Evolutionary conservation across 2,113 vertebrate genomes (phyloP), one percentile per base, ranked within the genome.

Genomic region (Motacilla tschutschensis): DNA sequence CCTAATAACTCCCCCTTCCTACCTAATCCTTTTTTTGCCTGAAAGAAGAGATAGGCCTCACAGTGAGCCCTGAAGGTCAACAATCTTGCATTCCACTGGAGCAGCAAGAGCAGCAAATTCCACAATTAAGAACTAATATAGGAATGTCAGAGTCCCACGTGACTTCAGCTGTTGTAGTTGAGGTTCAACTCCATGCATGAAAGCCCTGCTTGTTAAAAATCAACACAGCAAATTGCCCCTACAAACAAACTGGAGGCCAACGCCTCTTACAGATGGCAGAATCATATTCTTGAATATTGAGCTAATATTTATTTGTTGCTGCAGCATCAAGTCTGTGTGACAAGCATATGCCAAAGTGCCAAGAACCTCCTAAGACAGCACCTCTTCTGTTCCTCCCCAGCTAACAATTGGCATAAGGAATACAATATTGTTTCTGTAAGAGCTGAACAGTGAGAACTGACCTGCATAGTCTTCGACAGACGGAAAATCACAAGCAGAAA

Each of bases 381-480:
- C 70, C 77, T 92, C 70, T 75, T 78, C 88, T 78, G n/a, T 69
- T 72, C 28, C 70, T 75, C 62, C 74, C 46, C 70, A 75, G 2
- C 33, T 55, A 83, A 64, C 65, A 91, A 91, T 5, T 67, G 78
- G 81, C 88, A 83, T 80, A 92, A 80, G 88, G 65, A 88, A 83
- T 29, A 88, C 58, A 91, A 83, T 92, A 93, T 88, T 91, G 73
- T 85, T 95, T 67, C 83, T 93, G 92, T 83, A 85, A 78, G 65
- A 91, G 77, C 86, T 89, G 44, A 95, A 75, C 25, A 85, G 62
- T 60, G 58, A 91, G 65, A 85, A 83, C 44, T 91, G 77, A 92
- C 90, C 88, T 67, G 80, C 87, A 44, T 15, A 78, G 65, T 80
- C 74, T 87, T 78, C 1, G 0, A 63, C 88, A 92, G 90, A 88